phyloP scores from a whole-genome alignment of 2,888 invertebrate species.

The Hypselothyrea guttata region DNA sequence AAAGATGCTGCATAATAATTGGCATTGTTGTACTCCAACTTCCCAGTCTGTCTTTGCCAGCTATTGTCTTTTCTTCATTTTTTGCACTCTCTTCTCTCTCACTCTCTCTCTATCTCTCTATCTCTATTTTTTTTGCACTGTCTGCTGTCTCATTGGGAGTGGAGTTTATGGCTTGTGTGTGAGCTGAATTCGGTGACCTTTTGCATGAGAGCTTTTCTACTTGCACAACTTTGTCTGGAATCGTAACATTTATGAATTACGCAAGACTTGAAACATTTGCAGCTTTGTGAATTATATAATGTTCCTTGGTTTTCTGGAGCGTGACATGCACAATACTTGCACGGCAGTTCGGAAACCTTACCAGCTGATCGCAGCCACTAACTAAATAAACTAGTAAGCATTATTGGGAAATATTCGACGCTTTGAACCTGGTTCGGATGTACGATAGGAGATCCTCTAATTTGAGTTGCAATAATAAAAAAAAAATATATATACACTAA shows the following conservation, averaged over 20 bases:
- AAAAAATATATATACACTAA: no score
- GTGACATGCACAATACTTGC: conserved; percentile 1
- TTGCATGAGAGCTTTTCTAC: conserved; percentile 47
- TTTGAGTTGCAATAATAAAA: no score
- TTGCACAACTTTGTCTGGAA: conserved; percentile 39
- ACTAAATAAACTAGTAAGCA: no score
- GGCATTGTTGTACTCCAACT: conserved; percentile 31
- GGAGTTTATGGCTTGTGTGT: conserved; percentile 42
- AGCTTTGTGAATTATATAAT: conserved; percentile 12
- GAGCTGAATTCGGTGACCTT: conserved; percentile 45
- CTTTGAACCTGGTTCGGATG: no score
- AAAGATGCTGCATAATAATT: conserved; percentile 56
- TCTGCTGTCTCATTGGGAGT: conserved; percentile 9
- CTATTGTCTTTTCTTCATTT: neutral
- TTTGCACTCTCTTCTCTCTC: neutral
- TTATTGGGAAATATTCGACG: no score
- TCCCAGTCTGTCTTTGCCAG: no score
- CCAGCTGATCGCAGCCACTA: no score
- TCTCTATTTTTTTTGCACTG: conserved; percentile 2
- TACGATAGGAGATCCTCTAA: no score
- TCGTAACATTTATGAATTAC: conserved; percentile 47
- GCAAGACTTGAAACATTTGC: conserved; percentile 24
- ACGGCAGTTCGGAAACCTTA: no score
- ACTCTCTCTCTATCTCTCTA: neutral
- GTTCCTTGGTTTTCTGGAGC: neutral